Conservation (phyloP, 2,797 vertebrate species). For the Muscicapa striata region DNA sequence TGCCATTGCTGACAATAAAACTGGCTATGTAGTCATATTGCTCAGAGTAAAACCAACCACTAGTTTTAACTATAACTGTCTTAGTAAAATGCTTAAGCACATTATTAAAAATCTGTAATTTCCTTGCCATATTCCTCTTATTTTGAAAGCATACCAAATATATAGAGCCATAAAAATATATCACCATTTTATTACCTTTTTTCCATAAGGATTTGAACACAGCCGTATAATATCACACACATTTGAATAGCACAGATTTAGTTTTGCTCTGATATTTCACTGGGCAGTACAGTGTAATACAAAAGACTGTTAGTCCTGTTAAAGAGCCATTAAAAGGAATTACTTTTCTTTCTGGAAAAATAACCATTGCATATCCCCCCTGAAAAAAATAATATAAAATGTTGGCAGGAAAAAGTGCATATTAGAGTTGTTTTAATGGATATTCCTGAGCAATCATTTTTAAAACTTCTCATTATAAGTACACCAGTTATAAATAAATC, state of each 20-base stretch:
- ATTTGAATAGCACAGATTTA: neutral
- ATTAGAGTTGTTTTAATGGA: neutral
- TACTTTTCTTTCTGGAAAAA: neutral
- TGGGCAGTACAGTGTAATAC: neutral
- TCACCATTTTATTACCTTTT: neutral
- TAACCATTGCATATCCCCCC: neutral
- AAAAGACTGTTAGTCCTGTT: neutral
- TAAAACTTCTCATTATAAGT: neutral
- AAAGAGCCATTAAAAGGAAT: neutral
- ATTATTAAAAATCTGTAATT: conserved; percentile 7
- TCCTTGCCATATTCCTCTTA: neutral
- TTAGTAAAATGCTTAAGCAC: conserved; percentile 9
- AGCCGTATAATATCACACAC: neutral
- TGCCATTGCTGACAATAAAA: conserved; percentile 20
- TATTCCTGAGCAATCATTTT: neutral
- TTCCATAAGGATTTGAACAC: neutral
- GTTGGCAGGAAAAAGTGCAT: neutral
- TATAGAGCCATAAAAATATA: neutral
- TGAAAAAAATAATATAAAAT: neutral
- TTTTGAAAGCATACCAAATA: conserved; percentile 4
- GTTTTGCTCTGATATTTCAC: neutral
- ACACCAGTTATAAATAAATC: neutral
- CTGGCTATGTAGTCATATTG: neutral
- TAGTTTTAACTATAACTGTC: neutral
- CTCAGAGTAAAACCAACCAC: neutral